phyloP scores from a whole-genome alignment of 2,888 invertebrate species.

The Ophion obscuratus region DNA sequence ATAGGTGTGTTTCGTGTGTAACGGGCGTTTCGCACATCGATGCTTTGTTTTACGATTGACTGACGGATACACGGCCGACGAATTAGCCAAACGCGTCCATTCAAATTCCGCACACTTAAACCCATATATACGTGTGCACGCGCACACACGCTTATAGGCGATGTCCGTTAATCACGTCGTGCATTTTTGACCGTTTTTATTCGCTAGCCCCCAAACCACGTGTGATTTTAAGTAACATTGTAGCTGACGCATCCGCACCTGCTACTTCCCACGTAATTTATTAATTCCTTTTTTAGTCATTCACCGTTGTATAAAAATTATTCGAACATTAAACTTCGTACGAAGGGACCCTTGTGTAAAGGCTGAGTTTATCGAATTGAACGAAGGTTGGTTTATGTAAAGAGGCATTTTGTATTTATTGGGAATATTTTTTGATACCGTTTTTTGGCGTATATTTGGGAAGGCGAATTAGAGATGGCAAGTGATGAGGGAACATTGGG shows the following conservation, averaged over 20 bases:
- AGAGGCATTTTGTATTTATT: background rate
- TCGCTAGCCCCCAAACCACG: background rate
- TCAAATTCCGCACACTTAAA: background rate
- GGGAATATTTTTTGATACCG: background rate
- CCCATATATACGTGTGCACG: background rate
- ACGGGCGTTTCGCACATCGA: constrained; percentile 49
- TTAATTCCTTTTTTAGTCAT: background rate
- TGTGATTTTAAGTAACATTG: background rate
- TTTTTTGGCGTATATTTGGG: background rate
- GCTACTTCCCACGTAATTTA: background rate
- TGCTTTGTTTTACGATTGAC: constrained; percentile 63
- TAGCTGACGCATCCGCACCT: background rate
- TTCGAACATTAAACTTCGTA: background rate
- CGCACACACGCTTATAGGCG: background rate
- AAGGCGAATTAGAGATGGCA: background rate
- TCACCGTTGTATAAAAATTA: no score
- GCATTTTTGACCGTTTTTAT: background rate
- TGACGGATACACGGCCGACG: constrained; percentile 64
- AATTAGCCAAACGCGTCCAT: constrained; percentile 55
- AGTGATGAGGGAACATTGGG: no score
- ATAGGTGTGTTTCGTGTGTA: constrained; percentile 26
- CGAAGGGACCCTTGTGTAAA: background rate
- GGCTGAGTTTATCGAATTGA: background rate
- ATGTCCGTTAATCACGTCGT: background rate
- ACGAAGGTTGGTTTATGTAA: background rate